Evolutionary conservation across 2,888 invertebrate genomes (phyloP).

Genomic region (Sphaerophoria taeniata): DNA sequence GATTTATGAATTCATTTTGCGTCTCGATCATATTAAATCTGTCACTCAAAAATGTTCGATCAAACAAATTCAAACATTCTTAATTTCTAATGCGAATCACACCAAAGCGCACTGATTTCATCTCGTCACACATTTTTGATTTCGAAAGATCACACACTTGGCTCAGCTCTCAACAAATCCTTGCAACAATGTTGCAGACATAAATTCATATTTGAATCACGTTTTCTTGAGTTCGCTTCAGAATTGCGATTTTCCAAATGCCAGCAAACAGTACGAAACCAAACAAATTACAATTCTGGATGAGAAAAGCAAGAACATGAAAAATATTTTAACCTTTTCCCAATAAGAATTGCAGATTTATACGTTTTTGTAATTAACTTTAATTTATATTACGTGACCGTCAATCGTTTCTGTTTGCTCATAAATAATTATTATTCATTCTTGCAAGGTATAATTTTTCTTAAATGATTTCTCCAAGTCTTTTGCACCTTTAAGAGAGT

Average conservation of each 20-base stretch:
- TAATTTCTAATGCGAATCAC: conserved; percentile 17
- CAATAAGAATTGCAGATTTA: conserved; percentile 18
- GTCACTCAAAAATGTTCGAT: conserved; percentile 47
- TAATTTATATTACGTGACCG: conserved; percentile 71
- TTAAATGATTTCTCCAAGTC: conserved; percentile 42
- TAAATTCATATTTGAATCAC: conserved; percentile 64
- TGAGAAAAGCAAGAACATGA: not conserved
- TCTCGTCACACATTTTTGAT: conserved; percentile 3
- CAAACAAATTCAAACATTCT: conserved; percentile 21
- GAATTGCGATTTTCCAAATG: conserved; percentile 23
- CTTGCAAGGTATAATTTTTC: conserved; percentile 43
- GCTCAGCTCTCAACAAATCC: not conserved
- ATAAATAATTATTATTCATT: conserved; percentile 49
- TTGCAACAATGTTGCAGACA: conserved; percentile 28
- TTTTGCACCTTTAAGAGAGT: conserved; percentile 4
- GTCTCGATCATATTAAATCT: conserved; percentile 23
- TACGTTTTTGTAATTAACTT: conserved; percentile 68
- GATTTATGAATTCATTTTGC: conserved; percentile 21
- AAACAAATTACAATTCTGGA: conserved; percentile 3
- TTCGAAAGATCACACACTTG: not conserved
- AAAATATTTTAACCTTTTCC: not conserved
- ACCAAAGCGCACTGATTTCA: conserved; percentile 18
- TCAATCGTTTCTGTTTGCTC: conserved; percentile 12
- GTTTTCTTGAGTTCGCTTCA: conserved; percentile 62
- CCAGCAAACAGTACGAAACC: conserved; percentile 5